These are phyloP conservation scores for Leptarthrus brevirostris DNA, from an alignment of 2,888 invertebrate genomes.

Conservation along the genomic window DNA sequence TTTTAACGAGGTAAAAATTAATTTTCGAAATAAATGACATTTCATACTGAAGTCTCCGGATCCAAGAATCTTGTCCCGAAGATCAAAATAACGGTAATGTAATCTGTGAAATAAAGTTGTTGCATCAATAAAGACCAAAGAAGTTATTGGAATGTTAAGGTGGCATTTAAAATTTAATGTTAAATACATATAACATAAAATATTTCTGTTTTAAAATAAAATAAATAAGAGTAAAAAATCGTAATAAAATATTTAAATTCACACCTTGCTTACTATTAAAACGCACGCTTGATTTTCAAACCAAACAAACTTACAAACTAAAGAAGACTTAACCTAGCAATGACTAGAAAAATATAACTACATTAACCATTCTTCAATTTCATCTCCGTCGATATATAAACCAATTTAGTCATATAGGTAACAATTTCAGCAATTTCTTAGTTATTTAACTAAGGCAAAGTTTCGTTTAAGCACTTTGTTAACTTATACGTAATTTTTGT, in stretches of 20 bases:
- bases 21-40: no score
- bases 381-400: constrained; percentile 7
- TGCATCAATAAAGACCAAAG: no score
- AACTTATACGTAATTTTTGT: no score
- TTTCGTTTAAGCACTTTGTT: constrained; percentile 24
- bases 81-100: no score
- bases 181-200: no score
- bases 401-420: constrained; percentile 10
- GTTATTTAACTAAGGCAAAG: constrained; percentile 36
- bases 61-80: no score
- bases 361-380: constrained; percentile 13
- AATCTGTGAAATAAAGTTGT: no score
- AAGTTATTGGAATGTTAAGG: no score
- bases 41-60: no score
- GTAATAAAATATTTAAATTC: not conserved
- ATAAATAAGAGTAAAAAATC: constrained; percentile 5
- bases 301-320: constrained; percentile 24
- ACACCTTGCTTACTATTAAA: constrained; percentile 3
- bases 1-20: no score
- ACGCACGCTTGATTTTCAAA: not conserved
- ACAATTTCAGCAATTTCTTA: constrained; percentile 1
- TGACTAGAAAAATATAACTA: constrained; percentile 44
- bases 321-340: constrained; percentile 37
- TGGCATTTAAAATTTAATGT: no score
- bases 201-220: not conserved